Base-by-base conservation (phyloP, 2,888 invertebrate genomes). In the Marasmarcha lunaedactyla region DNA sequence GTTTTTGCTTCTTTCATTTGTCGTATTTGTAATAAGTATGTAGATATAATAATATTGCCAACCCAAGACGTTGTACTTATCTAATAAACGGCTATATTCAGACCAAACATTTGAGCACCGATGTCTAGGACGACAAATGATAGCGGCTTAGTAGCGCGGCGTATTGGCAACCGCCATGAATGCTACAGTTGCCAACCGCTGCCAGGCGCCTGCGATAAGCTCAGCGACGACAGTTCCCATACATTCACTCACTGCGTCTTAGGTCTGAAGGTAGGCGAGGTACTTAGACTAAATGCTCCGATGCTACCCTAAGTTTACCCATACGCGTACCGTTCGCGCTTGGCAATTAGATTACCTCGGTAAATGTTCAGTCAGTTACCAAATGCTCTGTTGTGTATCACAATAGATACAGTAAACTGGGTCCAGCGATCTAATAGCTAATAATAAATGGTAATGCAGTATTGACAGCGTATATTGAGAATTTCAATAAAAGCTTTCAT, bases 111-210 rank as follows among this genome's bases (percentile, higher is more conserved):
- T 50, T 20, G 20, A 20, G 20, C 54, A 59, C 59, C 62, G 60
- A 48, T 49, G 48, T 52, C 66, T 73, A 71, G 70, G 54, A 55
- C 49, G 50, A 51, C 56, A 58, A 60, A 57, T 52, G 57, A 57
- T 64, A 63, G 55, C 60, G 63, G 72, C 64, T 78, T 74, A 73
- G 67, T 55, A 55, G 54, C 66, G 72, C 70, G 71, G 72, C 59
- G 60, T 59, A 57, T 72, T 79, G 79, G 81, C 81, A 79, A 59
- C 58, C 52, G 57, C 63, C 68, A 68, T 71, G 74, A 70, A 71
- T 71, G 64, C 57, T 51, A 57, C 58, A 69, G 66, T 71, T 76
- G 81, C 79, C 79, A 77, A 66, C 14, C 54, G 49, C 47, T 46
- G 46, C 42, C 36, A 43, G n/a, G n/a, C 49, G 58, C 58, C 58